These are phyloP conservation scores for Malachius bipustulatus DNA, from an alignment of 2,888 invertebrate species.

Conservation along the genomic window DNA sequence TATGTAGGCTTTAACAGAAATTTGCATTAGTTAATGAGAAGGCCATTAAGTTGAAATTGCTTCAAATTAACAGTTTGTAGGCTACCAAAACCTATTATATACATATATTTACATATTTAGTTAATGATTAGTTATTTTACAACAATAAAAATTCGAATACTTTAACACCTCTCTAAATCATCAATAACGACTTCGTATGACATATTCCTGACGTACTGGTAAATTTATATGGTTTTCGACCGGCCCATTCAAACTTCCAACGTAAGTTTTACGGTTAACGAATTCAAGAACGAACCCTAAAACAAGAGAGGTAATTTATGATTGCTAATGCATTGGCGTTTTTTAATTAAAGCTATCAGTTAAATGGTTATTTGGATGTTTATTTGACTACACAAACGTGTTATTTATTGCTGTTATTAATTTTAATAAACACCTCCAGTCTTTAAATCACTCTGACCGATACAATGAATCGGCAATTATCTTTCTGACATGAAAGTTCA, in stretches of 20 bases:
- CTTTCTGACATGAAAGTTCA: no score
- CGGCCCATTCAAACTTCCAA: not conserved
- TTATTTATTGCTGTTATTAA: constrained; percentile 1
- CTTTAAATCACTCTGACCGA: constrained; percentile 1
- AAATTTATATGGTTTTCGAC: not conserved
- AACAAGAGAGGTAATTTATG: constrained; percentile 1
- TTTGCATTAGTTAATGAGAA: no score
- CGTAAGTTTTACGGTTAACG: not conserved
- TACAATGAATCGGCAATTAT: no score
- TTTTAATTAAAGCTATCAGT: not conserved
- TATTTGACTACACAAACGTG: not conserved
- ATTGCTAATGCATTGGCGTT: not conserved
- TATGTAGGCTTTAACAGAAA: no score
- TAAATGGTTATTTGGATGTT: not conserved
- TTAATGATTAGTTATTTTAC: no score
- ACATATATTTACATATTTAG: no score
- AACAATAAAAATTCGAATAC: constrained; percentile 1
- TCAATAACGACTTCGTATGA: not conserved
- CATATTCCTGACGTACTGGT: not conserved
- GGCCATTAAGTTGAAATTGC: no score
- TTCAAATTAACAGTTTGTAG: no score
- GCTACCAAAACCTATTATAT: no score
- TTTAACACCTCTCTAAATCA: constrained; percentile 1
- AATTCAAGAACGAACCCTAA: not conserved
- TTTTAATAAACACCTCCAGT: constrained; percentile 1